Conservation (phyloP, 2,888 invertebrate species). For the Acanthosoma haemorrhoidale region DNA sequence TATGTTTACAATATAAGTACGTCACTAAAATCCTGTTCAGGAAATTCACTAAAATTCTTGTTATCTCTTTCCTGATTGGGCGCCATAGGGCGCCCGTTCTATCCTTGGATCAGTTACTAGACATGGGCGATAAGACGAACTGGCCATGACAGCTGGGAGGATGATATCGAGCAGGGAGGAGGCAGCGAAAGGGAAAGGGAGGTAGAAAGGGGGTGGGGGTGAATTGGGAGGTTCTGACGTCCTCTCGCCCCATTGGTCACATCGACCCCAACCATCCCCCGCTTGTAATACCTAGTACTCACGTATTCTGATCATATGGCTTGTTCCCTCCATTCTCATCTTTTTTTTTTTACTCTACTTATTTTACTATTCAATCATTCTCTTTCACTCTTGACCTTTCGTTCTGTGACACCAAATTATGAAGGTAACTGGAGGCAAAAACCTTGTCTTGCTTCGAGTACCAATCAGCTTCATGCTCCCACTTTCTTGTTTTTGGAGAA, state of each 20-base stretch:
- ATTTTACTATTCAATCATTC: background rate
- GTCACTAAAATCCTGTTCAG: too few relatives aligned
- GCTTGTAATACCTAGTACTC: background rate
- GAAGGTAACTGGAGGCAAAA: too few relatives aligned
- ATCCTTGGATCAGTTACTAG: background rate
- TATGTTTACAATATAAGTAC: too few relatives aligned
- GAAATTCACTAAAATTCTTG: too few relatives aligned
- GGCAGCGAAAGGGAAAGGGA: conserved; percentile 8
- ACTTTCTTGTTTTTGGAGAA: too few relatives aligned
- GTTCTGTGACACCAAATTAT: background rate
- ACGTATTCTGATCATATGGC: conserved; percentile 3
- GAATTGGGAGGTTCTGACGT: conserved; percentile 11
- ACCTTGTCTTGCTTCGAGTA: too few relatives aligned
- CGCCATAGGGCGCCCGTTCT: background rate
- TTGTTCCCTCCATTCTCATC: background rate
- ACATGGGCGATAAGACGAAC: background rate
- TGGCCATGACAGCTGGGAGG: background rate
- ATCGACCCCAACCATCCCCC: background rate
- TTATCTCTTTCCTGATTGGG: too few relatives aligned
- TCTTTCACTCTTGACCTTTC: background rate
- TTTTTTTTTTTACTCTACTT: background rate
- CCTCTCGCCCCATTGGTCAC: background rate
- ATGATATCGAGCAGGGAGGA: conserved; percentile 14
- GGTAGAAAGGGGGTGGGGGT: background rate
- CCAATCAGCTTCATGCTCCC: too few relatives aligned